A percentile compares a stretch with the other conserved stretches of the same genome.
Evolutionary conservation across 2,113 vertebrate genomes (phyloP).

Genomic region (Lichenostomus cassidix): DNA sequence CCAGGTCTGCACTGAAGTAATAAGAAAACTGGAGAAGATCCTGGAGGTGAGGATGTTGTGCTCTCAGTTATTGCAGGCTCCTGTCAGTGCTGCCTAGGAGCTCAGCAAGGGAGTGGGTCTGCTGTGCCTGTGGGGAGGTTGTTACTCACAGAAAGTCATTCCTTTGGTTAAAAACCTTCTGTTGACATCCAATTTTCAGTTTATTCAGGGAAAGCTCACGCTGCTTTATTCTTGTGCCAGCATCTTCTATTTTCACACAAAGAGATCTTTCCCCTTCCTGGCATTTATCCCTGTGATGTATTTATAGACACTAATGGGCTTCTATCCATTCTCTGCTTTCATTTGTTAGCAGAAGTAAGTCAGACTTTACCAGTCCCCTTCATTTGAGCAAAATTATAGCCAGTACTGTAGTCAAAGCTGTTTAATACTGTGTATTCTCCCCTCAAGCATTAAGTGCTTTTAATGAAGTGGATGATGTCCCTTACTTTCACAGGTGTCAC

Average conservation of each 20-base stretch:
- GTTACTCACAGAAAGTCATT: not conserved
- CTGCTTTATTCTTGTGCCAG: conserved; percentile 33
- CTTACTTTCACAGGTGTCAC: not conserved
- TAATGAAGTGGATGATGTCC: not conserved
- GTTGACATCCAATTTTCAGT: conserved; percentile 29
- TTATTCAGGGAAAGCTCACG: not conserved
- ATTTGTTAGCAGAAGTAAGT: not conserved
- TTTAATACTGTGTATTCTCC: not conserved
- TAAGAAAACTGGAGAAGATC: not conserved
- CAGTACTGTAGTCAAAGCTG: not conserved
- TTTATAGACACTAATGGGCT: conserved; percentile 37
- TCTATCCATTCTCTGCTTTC: not conserved
- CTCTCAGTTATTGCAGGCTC: not conserved
- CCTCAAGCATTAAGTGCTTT: not conserved
- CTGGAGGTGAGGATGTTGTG: not conserved
- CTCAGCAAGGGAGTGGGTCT: not conserved
- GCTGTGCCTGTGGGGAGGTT: not conserved
- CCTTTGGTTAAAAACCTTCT: conserved; percentile 14
- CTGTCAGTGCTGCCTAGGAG: not conserved
- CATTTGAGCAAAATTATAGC: not conserved
- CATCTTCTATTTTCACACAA: conserved; percentile 35
- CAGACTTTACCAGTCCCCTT: not conserved
- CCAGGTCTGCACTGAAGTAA: not conserved
- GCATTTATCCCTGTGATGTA: conserved; percentile 20
- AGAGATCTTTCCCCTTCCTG: conserved; percentile 15